These are phyloP conservation scores for Agrotis ipsilon DNA, from an alignment of 2,888 invertebrate species.

Conservation along the genomic window DNA sequence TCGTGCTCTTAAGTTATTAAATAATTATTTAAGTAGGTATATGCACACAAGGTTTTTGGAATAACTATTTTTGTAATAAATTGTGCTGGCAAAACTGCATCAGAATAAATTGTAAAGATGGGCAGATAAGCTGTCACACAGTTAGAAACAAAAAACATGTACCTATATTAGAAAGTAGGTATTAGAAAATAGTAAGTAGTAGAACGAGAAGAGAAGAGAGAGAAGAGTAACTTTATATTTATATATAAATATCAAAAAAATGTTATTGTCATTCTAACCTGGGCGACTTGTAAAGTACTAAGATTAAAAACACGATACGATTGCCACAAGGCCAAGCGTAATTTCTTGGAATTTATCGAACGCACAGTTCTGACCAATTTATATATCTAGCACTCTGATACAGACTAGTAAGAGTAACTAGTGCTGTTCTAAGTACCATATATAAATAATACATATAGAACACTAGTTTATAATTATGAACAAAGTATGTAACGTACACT, in stretches of 20 bases:
- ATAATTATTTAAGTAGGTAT: not conserved
- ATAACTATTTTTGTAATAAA: not conserved
- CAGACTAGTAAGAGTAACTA: constrained; percentile 12
- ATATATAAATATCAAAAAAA: not conserved
- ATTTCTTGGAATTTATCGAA: constrained; percentile 67
- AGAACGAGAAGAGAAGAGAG: no score
- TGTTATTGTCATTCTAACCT: constrained; percentile 14
- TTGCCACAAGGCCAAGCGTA: constrained; percentile 61
- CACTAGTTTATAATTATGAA: constrained; percentile 29
- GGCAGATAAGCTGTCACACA: not conserved
- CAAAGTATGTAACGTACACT: constrained; percentile 58
- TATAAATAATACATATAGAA: constrained; percentile 20
- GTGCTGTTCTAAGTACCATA: not conserved
- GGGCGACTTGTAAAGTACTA: constrained; percentile 22
- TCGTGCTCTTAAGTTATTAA: not conserved
- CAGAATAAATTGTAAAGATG: not conserved
- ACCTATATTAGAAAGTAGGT: no score
- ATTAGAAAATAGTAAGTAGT: not conserved
- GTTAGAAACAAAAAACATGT: no score
- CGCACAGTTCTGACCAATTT: constrained; percentile 24
- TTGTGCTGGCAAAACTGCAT: not conserved
- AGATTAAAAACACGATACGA: constrained; percentile 47
- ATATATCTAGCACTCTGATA: constrained; percentile 22
- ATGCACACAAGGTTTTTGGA: not conserved
- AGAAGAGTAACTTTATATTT: not conserved